A percentile compares a stretch with the other conserved stretches of the same genome.
Conservation (phyloP, 2,888 invertebrate genomes). For the Pterostichus niger region DNA sequence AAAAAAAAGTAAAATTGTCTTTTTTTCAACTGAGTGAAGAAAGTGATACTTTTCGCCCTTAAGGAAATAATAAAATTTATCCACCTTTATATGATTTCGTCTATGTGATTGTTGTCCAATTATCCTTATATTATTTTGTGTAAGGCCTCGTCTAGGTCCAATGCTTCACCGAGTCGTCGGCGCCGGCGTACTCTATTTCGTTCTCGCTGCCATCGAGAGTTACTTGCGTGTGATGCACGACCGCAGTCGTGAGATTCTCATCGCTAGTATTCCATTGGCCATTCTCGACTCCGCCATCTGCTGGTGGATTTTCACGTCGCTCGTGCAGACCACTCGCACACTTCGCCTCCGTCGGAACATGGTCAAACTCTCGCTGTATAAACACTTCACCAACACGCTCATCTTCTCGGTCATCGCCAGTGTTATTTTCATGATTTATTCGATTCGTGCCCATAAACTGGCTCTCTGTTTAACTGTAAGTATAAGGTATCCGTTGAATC, state of each 20-base stretch:
- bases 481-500: conserved; percentile 67
- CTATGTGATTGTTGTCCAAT: not conserved
- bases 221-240: conserved; percentile 87
- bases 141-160: conserved; percentile 92
- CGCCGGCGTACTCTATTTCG: conserved; percentile 90
- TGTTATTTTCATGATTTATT: conserved; percentile 95
- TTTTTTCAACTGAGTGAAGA: too few species aligned
- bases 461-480: conserved; percentile 87
- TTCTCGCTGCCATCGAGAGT: conserved; percentile 91
- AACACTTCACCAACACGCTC: conserved; percentile 96
- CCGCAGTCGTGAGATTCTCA: conserved; percentile 82
- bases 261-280: conserved; percentile 92
- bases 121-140: conserved; percentile 46
- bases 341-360: conserved; percentile 92
- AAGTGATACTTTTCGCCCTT: too few species aligned
- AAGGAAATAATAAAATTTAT: too few species aligned
- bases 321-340: conserved; percentile 94
- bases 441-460: conserved; percentile 89
- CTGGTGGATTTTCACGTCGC: conserved; percentile 95
- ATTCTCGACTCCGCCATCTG: conserved; percentile 92
- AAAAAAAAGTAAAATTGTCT: too few species aligned
- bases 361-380: conserved; percentile 92
- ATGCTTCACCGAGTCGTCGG: conserved; percentile 93
- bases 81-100: too few species aligned
- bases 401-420: conserved; percentile 95